phyloP scores from a whole-genome alignment of 64 coral and sea anemone genomes.

The Catalaphyllia jardinei region DNA sequence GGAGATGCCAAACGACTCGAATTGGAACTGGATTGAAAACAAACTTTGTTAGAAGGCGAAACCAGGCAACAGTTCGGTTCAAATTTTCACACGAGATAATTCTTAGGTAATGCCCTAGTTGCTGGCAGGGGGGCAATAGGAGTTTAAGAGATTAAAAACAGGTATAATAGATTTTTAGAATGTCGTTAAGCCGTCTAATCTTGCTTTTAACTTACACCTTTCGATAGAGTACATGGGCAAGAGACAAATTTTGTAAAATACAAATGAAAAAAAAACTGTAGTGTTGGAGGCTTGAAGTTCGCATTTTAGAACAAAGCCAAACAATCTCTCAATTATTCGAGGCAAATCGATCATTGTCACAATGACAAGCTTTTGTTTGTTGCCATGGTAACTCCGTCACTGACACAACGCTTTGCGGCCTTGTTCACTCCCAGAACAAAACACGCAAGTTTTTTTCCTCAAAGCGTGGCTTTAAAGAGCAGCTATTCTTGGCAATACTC shows the following conservation, averaged over 20 bases:
- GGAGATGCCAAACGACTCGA: background rate
- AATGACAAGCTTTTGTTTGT: background rate
- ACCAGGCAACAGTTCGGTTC: background rate
- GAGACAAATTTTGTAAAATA: background rate
- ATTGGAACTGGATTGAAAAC: background rate
- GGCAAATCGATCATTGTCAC: background rate
- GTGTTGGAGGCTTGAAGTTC: background rate
- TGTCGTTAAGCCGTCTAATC: background rate
- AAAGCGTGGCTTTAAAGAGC: background rate
- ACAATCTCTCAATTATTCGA: background rate
- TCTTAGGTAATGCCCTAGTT: background rate
- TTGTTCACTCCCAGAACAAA: conserved; percentile 18
- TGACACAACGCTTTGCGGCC: conserved; percentile 28
- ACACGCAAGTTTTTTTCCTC: background rate
- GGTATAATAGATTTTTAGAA: background rate
- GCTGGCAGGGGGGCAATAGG: background rate
- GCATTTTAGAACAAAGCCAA: background rate
- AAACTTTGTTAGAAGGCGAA: background rate
- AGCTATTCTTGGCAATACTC: conserved; percentile 10
- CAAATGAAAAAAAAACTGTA: background rate
- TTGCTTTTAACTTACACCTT: background rate
- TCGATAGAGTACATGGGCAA: background rate
- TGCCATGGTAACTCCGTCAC: background rate
- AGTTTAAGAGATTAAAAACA: background rate
- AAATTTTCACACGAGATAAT: conserved; percentile 24